A percentile compares a stretch with the other conserved stretches of the same genome.
Evolutionary conservation across 2,797 vertebrate species (phyloP).

Genomic region (Uromys caudimaculatus): DNA sequence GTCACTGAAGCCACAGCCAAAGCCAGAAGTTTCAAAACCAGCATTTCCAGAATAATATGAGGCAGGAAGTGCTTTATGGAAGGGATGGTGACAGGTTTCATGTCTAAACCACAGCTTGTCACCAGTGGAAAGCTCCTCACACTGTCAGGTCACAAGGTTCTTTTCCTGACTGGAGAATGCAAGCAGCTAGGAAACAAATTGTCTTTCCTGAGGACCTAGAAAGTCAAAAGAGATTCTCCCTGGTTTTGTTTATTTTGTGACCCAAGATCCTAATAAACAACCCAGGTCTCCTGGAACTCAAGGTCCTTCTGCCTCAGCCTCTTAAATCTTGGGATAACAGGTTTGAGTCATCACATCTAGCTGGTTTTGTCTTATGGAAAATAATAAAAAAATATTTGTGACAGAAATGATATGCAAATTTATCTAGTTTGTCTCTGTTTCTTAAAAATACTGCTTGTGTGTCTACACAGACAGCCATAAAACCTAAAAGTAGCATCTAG

Average conservation of each 20-base stretch:
- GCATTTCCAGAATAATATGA: neutral
- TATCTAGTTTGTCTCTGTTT: neutral
- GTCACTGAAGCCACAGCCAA: neutral
- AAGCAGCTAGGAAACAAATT: neutral
- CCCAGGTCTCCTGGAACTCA: neutral
- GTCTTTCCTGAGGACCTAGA: neutral
- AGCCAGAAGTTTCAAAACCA: slow-evolving; percentile 4
- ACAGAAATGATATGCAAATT: slow-evolving; percentile 21
- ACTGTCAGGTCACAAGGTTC: neutral
- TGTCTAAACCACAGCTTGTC: neutral
- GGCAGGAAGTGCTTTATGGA: neutral
- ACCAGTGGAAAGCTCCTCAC: neutral
- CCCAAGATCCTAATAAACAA: neutral
- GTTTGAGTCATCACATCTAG: neutral
- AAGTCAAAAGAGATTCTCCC: slow-evolving; percentile 2
- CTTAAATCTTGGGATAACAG: neutral
- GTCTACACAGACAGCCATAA: neutral
- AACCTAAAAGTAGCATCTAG: neutral
- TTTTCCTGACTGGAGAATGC: neutral
- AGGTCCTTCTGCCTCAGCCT: neutral
- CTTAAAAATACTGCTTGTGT: slow-evolving; percentile 4
- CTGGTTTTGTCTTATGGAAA: neutral
- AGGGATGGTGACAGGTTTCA: neutral
- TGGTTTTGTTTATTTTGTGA: neutral
- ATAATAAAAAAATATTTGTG: slow-evolving; percentile 48